These are phyloP conservation scores for Porites lobata DNA, from an alignment of 92 coral and sea anemone species.

Conservation along the genomic window DNA sequence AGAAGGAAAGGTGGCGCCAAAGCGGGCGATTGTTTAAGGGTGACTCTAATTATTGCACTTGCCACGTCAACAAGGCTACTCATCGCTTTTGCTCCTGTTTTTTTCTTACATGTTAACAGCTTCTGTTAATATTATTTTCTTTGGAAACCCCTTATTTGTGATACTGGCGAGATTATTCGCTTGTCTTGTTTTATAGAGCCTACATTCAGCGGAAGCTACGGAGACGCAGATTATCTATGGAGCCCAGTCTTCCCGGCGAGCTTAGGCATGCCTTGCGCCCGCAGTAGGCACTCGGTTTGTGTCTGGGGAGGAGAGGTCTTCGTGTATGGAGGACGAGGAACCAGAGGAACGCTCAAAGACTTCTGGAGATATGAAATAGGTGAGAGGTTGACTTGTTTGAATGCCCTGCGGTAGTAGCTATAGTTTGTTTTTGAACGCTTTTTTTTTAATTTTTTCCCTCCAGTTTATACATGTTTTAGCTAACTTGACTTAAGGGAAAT, in stretches of 20 bases:
- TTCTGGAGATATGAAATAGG: constrained; percentile 98
- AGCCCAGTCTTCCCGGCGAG: constrained; percentile 93
- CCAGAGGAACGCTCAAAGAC: constrained; percentile 92
- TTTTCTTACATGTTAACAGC: too few species aligned
- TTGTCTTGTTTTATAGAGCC: constrained; percentile 15
- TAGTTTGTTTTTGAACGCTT: background rate
- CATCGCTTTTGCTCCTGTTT: too few species aligned
- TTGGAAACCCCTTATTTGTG: too few species aligned
- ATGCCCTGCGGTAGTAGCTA: background rate
- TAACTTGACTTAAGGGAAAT: too few species aligned
- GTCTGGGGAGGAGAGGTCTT: constrained; percentile 85
- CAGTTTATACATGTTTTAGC: too few species aligned
- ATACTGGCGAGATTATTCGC: too few species aligned
- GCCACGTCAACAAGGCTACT: too few species aligned
- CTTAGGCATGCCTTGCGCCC: constrained; percentile 87
- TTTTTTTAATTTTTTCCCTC: too few species aligned
- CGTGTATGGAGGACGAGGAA: constrained; percentile 94
- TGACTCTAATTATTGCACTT: too few species aligned
- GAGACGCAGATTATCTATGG: constrained; percentile 92
- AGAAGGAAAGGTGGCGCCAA: too few species aligned
- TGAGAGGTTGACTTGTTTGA: constrained; percentile 32
- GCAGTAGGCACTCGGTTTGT: constrained; percentile 93
- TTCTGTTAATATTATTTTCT: too few species aligned
- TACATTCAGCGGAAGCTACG: constrained; percentile 71
- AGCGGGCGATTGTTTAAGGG: too few species aligned